Conservation (phyloP, 2,888 invertebrate genomes). For the Gastrophysa polygoni region DNA sequence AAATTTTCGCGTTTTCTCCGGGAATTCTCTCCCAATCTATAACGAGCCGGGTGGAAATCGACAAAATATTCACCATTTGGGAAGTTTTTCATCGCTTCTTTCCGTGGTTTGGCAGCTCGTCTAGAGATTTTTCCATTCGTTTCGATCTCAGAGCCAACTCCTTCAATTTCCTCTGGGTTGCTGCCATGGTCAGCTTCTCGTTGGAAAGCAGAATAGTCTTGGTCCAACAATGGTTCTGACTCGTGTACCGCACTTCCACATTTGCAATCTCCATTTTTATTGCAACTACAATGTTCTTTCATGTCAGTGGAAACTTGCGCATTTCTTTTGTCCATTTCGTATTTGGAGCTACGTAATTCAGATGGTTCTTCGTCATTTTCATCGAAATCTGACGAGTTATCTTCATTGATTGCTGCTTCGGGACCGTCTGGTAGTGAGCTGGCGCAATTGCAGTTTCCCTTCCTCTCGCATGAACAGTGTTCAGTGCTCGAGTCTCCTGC, state of each 20-base stretch:
- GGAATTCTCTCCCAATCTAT: constrained; percentile 23
- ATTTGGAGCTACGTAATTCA: constrained; percentile 2
- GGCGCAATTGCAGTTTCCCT: constrained; percentile 16
- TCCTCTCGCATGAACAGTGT: constrained; percentile 8
- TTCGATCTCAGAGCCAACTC: not conserved
- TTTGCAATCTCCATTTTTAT: not conserved
- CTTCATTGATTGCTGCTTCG: not conserved
- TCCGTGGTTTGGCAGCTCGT: constrained; percentile 20
- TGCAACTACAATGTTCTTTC: not conserved
- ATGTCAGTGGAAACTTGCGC: not conserved
- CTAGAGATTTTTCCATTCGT: constrained; percentile 13
- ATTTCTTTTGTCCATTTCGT: constrained; percentile 2
- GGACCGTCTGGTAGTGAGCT: not conserved
- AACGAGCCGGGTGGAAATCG: constrained; percentile 39
- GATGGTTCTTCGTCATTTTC: constrained; percentile 11
- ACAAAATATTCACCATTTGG: constrained; percentile 38
- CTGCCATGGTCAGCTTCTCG: not conserved
- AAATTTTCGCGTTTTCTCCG: constrained; percentile 29
- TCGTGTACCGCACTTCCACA: not conserved
- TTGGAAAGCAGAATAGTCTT: no score
- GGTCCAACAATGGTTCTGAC: not conserved
- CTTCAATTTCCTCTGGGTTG: constrained; percentile 1
- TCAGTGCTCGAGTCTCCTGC: constrained; percentile 4
- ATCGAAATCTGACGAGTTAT: not conserved
- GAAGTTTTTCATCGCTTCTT: constrained; percentile 12